Percentiles rank a stretch among this genome's conserved stretches.
Conservation (phyloP, 2,113 vertebrate species). For the Nothoprocta pentlandii region DNA sequence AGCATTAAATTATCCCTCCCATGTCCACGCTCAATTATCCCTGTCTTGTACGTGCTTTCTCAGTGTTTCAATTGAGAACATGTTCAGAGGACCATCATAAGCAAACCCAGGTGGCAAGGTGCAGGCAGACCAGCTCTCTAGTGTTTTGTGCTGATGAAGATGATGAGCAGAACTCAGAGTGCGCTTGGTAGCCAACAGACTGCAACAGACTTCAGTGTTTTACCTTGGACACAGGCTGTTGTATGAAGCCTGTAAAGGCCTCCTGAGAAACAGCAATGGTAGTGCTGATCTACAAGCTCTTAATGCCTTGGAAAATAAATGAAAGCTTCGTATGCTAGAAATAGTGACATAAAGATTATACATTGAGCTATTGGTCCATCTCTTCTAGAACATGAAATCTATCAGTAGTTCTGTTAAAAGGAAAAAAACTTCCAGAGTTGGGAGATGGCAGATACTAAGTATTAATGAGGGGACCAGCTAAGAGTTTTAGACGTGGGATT, state of each 20-base stretch:
- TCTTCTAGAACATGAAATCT: not conserved
- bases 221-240: not conserved
- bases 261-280: not conserved
- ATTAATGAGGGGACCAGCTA: not conserved
- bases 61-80: not conserved
- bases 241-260: too few relatives aligned
- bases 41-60: not conserved
- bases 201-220: not conserved
- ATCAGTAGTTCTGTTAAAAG: not conserved
- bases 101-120: not conserved
- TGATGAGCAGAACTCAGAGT: not conserved
- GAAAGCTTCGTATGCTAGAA: not conserved
- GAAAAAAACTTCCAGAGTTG: not conserved
- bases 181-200: not conserved
- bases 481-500: not conserved
- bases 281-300: not conserved
- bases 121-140: not conserved
- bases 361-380: not conserved
- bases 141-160: not conserved
- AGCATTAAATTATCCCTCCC: fast-evolving
- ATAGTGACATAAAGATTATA: not conserved
- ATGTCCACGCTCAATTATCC: not conserved
- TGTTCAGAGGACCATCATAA: not conserved
- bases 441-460: conserved; percentile 48
- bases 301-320: not conserved